phyloP scores from a whole-genome alignment of 2,113 vertebrate genomes.

The Sigmodon hispidus region DNA sequence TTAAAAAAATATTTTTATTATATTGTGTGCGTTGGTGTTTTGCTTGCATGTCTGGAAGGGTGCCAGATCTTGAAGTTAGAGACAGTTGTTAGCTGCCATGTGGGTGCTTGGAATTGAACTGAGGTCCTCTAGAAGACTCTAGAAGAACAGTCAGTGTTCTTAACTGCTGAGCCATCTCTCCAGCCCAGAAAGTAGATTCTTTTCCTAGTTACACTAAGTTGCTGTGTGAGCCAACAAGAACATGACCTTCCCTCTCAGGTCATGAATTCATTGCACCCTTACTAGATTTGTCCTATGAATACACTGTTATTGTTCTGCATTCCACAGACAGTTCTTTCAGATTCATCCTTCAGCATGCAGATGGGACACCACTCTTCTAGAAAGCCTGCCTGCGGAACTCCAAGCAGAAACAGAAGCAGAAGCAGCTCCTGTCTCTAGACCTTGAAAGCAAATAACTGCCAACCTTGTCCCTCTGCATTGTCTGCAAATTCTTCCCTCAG shows the following conservation, averaged over 20 bases:
- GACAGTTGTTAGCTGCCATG: too few species aligned
- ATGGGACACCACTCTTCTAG: background rate
- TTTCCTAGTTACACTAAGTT: background rate
- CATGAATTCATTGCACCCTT: background rate
- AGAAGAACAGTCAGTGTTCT: too few species aligned
- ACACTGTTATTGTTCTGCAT: background rate
- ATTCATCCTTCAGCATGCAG: constrained; percentile 9
- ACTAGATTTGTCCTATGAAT: background rate
- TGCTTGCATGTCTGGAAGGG: too few species aligned
- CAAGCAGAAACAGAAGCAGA: constrained; percentile 41
- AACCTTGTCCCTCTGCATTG: background rate
- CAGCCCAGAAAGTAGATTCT: constrained; percentile 10
- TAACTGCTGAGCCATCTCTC: too few species aligned
- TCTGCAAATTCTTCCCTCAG: background rate
- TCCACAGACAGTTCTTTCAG: background rate
- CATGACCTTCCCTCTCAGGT: background rate
- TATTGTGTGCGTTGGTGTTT: too few species aligned
- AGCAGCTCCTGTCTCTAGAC: background rate
- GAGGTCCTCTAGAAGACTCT: too few species aligned
- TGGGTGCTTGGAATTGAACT: too few species aligned
- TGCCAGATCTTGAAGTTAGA: too few species aligned
- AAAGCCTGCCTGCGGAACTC: background rate
- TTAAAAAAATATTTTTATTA: too few species aligned
- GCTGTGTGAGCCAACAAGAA: background rate
- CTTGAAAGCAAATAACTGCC: background rate